Evolutionary conservation across 2,113 vertebrate genomes (phyloP).

Genomic region (Manacus vitellinus): DNA sequence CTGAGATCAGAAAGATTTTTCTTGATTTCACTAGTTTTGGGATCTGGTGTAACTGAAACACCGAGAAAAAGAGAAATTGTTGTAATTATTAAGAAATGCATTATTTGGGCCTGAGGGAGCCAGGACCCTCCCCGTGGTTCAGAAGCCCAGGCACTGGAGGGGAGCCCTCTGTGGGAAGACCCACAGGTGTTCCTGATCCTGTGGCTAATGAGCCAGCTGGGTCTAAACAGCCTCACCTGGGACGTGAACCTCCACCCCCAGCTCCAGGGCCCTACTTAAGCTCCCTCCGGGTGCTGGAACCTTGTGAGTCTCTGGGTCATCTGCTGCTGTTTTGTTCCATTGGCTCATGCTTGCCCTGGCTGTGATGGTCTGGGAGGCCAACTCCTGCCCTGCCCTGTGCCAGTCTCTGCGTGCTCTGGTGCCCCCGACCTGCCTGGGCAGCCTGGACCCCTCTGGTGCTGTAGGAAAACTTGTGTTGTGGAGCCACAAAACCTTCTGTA

Average conservation of each 20-base stretch:
- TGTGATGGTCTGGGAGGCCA: background rate
- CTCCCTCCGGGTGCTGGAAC: accelerated
- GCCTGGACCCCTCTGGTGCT: accelerated
- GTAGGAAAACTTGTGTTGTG: accelerated
- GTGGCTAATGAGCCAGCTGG: background rate
- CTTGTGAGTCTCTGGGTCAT: accelerated
- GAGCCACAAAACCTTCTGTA: background rate
- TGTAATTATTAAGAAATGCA: background rate
- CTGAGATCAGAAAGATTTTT: background rate
- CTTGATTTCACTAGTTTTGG: background rate
- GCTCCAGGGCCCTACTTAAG: background rate
- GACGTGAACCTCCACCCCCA: too few relatives aligned
- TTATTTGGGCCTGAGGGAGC: background rate
- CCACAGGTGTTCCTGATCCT: background rate
- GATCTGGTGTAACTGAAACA: background rate
- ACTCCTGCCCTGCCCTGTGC: background rate
- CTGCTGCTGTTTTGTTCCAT: background rate
- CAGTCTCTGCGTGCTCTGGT: background rate
- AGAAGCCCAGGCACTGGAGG: too few relatives aligned
- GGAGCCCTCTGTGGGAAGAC: accelerated
- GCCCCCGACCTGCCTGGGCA: background rate
- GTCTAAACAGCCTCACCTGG: background rate
- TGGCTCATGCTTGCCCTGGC: background rate
- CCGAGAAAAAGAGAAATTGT: background rate
- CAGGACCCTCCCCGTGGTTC: background rate